Evolutionary conservation across 1,140 invertebrate genomes (phyloP).

Genomic region (Aphis gossypii): DNA sequence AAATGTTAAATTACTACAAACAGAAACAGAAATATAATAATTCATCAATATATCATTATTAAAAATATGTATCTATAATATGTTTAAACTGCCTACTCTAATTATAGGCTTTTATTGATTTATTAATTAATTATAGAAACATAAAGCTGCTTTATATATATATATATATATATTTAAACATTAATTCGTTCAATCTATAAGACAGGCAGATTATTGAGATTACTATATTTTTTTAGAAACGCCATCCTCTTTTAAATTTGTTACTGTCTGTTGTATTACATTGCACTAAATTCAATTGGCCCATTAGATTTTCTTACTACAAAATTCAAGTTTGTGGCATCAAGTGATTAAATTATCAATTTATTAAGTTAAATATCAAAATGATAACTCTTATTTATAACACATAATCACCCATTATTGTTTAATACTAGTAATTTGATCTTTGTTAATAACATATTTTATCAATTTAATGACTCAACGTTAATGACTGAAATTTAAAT

Average conservation of each 20-base stretch:
- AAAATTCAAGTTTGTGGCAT: neutral
- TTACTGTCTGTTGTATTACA: neutral
- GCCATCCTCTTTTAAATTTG: neutral
- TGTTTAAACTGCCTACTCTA: neutral
- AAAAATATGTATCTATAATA: neutral
- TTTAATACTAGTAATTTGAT: neutral
- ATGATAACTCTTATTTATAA: neutral
- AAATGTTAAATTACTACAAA: neutral
- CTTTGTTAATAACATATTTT: neutral
- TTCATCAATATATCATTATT: neutral
- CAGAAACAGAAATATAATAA: neutral
- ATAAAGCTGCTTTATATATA: neutral
- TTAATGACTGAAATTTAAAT: neutral
- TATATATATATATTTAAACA: neutral
- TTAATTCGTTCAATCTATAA: neutral
- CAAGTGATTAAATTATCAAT: neutral
- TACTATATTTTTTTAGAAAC: neutral
- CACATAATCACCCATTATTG: neutral
- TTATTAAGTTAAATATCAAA: neutral
- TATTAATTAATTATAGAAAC: neutral
- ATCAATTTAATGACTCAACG: neutral
- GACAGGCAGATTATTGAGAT: neutral
- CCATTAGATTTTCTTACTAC: neutral
- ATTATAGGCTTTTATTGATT: neutral
- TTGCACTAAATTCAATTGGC: neutral